Percentiles rank a stretch among this genome's conserved stretches.
Conservation (phyloP, 1,140 invertebrate species). For the Leucophenga varia region DNA sequence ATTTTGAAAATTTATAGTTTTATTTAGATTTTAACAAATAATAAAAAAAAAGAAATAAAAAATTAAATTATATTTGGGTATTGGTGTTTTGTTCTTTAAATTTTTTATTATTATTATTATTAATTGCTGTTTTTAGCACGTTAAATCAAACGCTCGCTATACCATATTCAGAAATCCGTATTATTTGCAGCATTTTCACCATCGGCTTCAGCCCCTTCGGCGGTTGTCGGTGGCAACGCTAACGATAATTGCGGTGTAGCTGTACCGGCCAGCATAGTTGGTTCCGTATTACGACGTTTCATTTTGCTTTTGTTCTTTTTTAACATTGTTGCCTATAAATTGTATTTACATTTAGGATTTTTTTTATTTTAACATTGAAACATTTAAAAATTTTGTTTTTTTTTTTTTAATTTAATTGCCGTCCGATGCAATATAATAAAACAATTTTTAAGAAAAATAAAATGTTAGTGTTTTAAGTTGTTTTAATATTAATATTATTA, state of each 20-base stretch:
- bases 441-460: no score
- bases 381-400: neutral
- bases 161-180: conserved; percentile 65
- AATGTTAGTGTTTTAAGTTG: no score
- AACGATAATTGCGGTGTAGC: conserved; percentile 61
- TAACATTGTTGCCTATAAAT: conserved; percentile 77
- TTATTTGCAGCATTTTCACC: conserved; percentile 51
- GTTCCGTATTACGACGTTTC: conserved; percentile 90
- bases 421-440: no score
- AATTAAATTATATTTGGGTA: conserved; percentile 11
- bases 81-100: conserved; percentile 12
- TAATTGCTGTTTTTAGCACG: conserved; percentile 45
- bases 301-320: conserved; percentile 93
- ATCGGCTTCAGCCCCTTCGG: conserved; percentile 52
- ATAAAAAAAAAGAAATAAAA: no score
- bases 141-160: conserved; percentile 67
- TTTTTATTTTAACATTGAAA: neutral
- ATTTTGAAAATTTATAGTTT: conserved; percentile 10
- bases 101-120: no score
- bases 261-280: conserved; percentile 73
- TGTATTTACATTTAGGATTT: neutral
- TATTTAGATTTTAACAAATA: no score
- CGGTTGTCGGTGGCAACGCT: conserved; percentile 58
- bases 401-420: no score
- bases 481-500: conserved; percentile 13